Evolutionary conservation across 2,113 vertebrate species (phyloP).

Genomic region (Sorex araneus): DNA sequence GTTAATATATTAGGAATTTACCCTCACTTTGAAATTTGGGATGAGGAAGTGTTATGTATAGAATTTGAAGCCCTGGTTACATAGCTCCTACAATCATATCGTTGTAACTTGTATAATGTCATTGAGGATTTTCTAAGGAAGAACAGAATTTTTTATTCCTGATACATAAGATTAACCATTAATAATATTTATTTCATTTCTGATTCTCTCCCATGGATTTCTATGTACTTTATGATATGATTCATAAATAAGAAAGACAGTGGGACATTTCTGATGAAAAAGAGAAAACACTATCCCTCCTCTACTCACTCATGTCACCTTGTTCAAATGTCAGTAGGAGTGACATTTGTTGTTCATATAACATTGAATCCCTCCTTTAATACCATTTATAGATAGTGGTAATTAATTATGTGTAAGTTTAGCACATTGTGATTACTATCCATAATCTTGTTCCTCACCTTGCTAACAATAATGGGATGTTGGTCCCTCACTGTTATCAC

Average conservation of each 20-base stretch:
- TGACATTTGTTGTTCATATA: background rate
- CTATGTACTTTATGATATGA: background rate
- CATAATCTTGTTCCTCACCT: background rate
- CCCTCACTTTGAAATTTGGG: background rate
- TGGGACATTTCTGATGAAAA: background rate
- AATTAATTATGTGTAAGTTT: background rate
- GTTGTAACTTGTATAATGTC: slow-evolving; percentile 30
- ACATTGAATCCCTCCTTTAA: background rate
- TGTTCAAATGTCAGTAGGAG: background rate
- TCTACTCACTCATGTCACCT: background rate
- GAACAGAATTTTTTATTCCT: background rate
- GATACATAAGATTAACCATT: background rate
- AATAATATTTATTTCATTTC: slow-evolving; percentile 16
- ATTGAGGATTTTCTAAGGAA: slow-evolving; percentile 3
- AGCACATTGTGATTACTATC: background rate
- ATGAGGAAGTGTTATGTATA: background rate
- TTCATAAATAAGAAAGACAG: background rate
- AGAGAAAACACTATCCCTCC: background rate
- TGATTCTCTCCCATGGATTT: background rate
- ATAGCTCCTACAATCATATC: background rate
- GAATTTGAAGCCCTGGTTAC: background rate
- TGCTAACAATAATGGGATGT: no score
- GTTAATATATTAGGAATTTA: slow-evolving; percentile 26
- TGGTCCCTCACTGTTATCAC: no score
- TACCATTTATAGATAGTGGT: background rate